Evolutionary conservation across 2,113 vertebrate species (phyloP), one percentile per base, ranked within the genome.

Genomic region (Callipepla squamata): DNA sequence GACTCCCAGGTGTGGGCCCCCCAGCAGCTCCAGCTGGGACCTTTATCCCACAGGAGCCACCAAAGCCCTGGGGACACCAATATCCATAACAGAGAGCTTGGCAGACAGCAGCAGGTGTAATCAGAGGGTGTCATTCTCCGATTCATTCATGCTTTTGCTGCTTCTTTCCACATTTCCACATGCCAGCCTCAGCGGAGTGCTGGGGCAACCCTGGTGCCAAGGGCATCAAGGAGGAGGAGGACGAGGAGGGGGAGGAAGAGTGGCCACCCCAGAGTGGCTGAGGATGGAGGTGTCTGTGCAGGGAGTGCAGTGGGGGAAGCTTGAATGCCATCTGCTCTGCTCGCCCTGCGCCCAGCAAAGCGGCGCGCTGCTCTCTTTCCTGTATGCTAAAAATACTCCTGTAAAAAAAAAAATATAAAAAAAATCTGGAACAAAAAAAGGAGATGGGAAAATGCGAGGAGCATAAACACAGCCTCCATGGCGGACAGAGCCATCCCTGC

Each of bases 391-490:
- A 94, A 95, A 94, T 86, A 93, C 7, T 67, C 19, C 17, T 18
- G 65, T 38, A 2, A 45, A 30, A 32, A 63, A 32, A 42, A 30
- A 18, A 32, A 28, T 5, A 34, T 51, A 53, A 26, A 51, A 15
- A 51, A 53, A 53, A 53, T 28, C 51, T 53, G 15, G 26, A 53
- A 28, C 18, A 50, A 47, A 48, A 65, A 79, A 50, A 12, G 45
- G 51, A n/a, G 58, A 57, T 1, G 2, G 44, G 53, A 32, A 94
- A 93, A 87, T 47, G 42, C 84, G 76, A 85, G 17, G 50, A 90
- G 25, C 30, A 45, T 65, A 92, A 96, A 93, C 85, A 92, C 83
- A 83, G 77, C 7, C 66, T 92, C 85, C 90, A 92, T 78, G 74
- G 90, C 94, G 92, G 94, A 85, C 80, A 72, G 6, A 44, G 47